Evolutionary conservation across 2,797 vertebrate species (phyloP).

Genomic region (Falco naumanni): DNA sequence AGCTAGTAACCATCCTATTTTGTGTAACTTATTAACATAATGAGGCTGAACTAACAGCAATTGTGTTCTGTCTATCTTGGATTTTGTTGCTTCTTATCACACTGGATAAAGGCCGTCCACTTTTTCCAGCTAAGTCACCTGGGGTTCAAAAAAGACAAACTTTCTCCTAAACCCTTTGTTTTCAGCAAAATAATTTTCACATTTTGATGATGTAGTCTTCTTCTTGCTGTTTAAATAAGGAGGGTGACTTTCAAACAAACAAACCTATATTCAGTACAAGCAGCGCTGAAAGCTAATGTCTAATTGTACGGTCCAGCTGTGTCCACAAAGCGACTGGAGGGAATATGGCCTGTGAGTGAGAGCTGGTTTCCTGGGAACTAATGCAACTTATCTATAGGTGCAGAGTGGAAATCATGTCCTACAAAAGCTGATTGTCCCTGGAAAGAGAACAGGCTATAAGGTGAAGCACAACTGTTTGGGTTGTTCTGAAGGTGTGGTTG

Average conservation of each 20-base stretch:
- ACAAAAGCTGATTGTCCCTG: background rate
- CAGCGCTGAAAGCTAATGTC: background rate
- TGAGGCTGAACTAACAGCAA: background rate
- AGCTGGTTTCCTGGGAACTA: background rate
- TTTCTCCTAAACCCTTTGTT: background rate
- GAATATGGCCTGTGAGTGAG: background rate
- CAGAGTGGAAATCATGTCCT: background rate
- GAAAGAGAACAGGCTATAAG: background rate
- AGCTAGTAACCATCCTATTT: background rate
- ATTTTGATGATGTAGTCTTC: background rate
- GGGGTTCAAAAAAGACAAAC: background rate
- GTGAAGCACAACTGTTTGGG: background rate
- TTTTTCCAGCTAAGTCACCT: background rate
- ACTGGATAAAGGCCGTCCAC: background rate
- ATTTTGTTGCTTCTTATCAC: background rate
- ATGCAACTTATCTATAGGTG: background rate
- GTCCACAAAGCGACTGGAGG: background rate
- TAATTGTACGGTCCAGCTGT: background rate
- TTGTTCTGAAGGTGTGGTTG: background rate
- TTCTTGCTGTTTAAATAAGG: background rate
- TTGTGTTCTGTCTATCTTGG: background rate
- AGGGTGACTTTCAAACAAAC: background rate
- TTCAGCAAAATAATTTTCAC: background rate
- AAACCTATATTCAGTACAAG: background rate
- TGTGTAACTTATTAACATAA: background rate